A percentile compares a stretch with the other conserved stretches of the same genome.
Evolutionary conservation across 2,113 vertebrate species (phyloP).

Genomic region (Scalopus aquaticus): DNA sequence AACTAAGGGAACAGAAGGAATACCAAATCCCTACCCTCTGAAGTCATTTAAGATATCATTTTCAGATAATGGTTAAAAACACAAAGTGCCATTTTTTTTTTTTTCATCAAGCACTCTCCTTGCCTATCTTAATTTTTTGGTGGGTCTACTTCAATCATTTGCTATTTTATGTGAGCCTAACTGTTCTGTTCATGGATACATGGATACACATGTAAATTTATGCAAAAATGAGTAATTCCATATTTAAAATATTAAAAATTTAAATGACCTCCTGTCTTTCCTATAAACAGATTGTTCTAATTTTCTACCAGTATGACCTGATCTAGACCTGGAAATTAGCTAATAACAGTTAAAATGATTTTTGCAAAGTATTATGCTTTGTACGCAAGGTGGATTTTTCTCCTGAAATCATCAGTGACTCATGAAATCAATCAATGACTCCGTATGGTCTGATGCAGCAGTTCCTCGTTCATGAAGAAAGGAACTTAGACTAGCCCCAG

Average conservation of each 20-base stretch:
- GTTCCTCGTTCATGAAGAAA: background rate
- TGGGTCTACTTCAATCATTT: slow-evolving; percentile 1
- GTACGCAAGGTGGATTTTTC: background rate
- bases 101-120: background rate
- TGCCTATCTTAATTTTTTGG: background rate
- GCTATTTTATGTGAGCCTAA: background rate
- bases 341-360: background rate
- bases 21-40: background rate
- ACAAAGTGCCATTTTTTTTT: background rate
- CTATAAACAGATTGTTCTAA: background rate
- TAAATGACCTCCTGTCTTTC: background rate
- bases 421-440: too few relatives aligned
- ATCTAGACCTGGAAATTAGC: slow-evolving; percentile 1
- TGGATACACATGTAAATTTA: background rate
- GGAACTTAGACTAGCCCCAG: background rate
- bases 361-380: background rate
- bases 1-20: background rate
- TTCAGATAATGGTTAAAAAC: background rate
- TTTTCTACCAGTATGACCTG: background rate
- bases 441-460: background rate
- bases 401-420: background rate
- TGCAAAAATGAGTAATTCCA: background rate
- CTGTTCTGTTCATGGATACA: background rate
- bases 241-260: background rate
- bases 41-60: background rate